Evolutionary conservation across 2,888 invertebrate genomes (phyloP).

Genomic region (Ormyrus nitidulus): DNA sequence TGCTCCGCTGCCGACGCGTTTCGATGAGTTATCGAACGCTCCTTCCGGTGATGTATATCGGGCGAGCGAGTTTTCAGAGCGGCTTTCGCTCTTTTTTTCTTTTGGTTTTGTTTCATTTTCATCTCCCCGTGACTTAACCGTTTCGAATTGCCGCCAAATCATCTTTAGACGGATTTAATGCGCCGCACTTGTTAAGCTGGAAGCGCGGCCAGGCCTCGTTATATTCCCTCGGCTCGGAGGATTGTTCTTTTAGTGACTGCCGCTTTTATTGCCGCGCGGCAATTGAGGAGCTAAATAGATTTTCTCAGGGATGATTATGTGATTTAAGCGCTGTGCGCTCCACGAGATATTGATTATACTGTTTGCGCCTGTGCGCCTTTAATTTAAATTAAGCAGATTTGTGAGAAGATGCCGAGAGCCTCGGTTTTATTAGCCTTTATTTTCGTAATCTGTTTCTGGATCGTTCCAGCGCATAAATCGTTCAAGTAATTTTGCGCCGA

Average conservation of each 20-base stretch:
- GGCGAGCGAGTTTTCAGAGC: constrained; percentile 15
- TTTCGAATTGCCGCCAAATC: constrained; percentile 37
- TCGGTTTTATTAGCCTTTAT: too few species aligned
- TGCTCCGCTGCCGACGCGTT: constrained; percentile 22
- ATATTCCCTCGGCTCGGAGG: not conserved
- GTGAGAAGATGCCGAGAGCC: too few species aligned
- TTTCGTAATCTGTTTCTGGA: too few species aligned
- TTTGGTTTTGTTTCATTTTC: not conserved
- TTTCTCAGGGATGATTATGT: not conserved
- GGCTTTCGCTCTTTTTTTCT: not conserved
- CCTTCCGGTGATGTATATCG: constrained; percentile 4
- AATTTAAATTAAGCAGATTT: too few species aligned
- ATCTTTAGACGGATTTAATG: constrained; percentile 21
- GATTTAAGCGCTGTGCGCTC: not conserved
- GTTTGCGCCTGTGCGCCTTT: too few species aligned
- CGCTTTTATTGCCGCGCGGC: not conserved
- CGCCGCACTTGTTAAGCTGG: not conserved
- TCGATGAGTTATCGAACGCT: constrained; percentile 49
- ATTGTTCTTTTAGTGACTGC: not conserved
- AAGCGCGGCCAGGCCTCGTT: not conserved
- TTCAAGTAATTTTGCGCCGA: too few species aligned
- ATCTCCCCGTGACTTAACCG: constrained; percentile 5
- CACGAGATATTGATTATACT: too few species aligned
- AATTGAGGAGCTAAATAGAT: not conserved
- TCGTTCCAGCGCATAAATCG: too few species aligned